Evolutionary conservation across 1,140 invertebrate genomes (phyloP).

Genomic region (Psilanteris sp.): DNA sequence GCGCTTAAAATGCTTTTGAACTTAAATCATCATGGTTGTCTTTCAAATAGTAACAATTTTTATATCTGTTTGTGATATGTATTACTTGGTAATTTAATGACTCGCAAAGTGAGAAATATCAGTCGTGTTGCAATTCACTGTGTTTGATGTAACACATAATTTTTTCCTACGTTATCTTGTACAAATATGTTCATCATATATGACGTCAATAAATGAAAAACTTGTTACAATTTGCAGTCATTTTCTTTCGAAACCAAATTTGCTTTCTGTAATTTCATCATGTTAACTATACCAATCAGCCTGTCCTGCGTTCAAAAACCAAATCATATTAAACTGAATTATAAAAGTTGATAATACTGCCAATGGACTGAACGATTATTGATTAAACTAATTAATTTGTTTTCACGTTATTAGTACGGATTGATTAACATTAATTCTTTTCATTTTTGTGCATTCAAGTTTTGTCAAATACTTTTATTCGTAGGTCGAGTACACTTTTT

Average conservation of each 20-base stretch:
- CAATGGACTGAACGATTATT: too few relatives aligned
- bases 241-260: slow-evolving; percentile 27
- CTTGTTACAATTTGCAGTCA: slow-evolving; percentile 18
- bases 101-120: slow-evolving; percentile 53
- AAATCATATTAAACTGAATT: too few relatives aligned
- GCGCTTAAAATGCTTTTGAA: background rate
- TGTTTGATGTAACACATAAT: slow-evolving; percentile 35
- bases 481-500: too few relatives aligned
- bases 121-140: slow-evolving; percentile 45
- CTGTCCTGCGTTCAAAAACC: too few relatives aligned
- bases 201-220: slow-evolving; percentile 52
- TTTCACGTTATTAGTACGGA: too few relatives aligned
- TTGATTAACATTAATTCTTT: too few relatives aligned
- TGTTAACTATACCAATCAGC: too few relatives aligned
- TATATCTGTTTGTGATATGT: slow-evolving; percentile 66
- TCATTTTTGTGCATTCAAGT: too few relatives aligned
- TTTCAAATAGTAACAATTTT: slow-evolving; percentile 59
- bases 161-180: slow-evolving; percentile 36
- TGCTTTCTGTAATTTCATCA: too few relatives aligned
- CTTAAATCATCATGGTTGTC: slow-evolving; percentile 35
- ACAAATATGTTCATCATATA: slow-evolving; percentile 43
- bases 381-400: too few relatives aligned
- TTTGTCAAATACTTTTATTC: too few relatives aligned
- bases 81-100: slow-evolving; percentile 57
- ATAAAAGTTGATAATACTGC: too few relatives aligned